Evolutionary conservation across 2,113 vertebrate species (phyloP), one percentile per base, ranked within the genome.

Genomic region (Rostratula benghalensis): DNA sequence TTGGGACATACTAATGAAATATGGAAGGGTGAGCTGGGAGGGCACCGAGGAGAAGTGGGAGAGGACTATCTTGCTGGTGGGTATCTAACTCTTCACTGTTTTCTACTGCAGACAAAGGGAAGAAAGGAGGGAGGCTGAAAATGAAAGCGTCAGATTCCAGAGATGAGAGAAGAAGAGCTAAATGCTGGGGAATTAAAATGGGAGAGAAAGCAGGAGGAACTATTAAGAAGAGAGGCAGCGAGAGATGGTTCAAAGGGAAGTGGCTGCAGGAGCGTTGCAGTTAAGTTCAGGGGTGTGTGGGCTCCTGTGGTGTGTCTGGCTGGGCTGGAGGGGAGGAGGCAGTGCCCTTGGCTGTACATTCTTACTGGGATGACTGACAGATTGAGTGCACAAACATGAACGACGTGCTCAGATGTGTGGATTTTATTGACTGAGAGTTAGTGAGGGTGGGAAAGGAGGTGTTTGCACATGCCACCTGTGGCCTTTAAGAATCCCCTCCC

Each of bases 221-320:
- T 25, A 5, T 28, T 43, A 8, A 0, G 3, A 53, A 46, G 51
- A 74, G 53, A 53, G 48, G 45, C 25, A 54, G 53, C 0, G 2
- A 87, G 54, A 27, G 28, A 3, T 3, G 18, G 60, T 78, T 35
- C 23, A 31, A n/a, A 76, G 63, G 63, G 10, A 70, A 18, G 10
- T 16, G 60, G 60, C 19, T 46, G 41, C 51, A 28, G 71, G 54
- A 51, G 39, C 9, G 45, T 27, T 67, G 57, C n/a, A 39, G 51
- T 3, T 54, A 16, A 43, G 53, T 28, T 69, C 9, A 13, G 35
- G 7, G 39, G 28, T 13, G 18, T 23, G 30, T 9, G 53, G 57
- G 37, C 27, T 76, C 46, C 43, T 56, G 60, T 25, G 30, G 25
- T 71, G 37, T 30, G 53, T 23, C 13, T 59, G 74, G 59, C 5